Evolutionary conservation across 2,113 vertebrate species (phyloP), one percentile per base, ranked within the genome.

Genomic region (Corydoras maculifer): DNA sequence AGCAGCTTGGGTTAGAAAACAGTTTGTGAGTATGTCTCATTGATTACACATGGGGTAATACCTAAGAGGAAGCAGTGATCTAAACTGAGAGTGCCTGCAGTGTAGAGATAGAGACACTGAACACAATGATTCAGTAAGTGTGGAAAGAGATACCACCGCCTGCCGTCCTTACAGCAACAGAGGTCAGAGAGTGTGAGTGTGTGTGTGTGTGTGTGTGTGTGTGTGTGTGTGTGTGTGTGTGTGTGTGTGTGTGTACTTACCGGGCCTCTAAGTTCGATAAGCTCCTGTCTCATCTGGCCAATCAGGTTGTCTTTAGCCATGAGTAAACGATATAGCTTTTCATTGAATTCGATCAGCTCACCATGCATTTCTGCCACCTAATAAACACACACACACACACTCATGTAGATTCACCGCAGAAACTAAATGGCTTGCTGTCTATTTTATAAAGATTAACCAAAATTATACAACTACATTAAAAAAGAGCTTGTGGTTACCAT

Each of bases 301-400:
- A 99, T 94, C 10, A 99, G 94, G 70, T 93, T 88, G 82, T 99
- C 97, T 88, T 97, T 98, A 76, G 94, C 93, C 87, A 98, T 94
- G 81, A 99, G 87, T 61, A 93, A 93, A 25, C 95, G 89, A 79
- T 99, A 97, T 62, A 98, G 90, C 53, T 92, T 92, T 82, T 98
- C 97, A 43, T 98, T 99, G 88, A 99, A 99, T 83, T 99, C 95
- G 0, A 99, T 98, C 83, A 99, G 86, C 83, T 99, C 97, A 0
- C 97, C 97, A 1, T 99, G 97, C 97, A 99, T 99, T 89, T 99
- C 96, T 0, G 97, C 97, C 73, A 99, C 97, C 97, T 99, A 86
- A 6, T 67, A 77, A 50, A 74, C 4, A 75, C 43, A 60, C 31
- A 61, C 54, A 77, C 65, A 73, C 68, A 74, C 72, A 68, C 4